phyloP scores from a whole-genome alignment of 2,888 invertebrate species.

The Drosophila acutilabella region DNA sequence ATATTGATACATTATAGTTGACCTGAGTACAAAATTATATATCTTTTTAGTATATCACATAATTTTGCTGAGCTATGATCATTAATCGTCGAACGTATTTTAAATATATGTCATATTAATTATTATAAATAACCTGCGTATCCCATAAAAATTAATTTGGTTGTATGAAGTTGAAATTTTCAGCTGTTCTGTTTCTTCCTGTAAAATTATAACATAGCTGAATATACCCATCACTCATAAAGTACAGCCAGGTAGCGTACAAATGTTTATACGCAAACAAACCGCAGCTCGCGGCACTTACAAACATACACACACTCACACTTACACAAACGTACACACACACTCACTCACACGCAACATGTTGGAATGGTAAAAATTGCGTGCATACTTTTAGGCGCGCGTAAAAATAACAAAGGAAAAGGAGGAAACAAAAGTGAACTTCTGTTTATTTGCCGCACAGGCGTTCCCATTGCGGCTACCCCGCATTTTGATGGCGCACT shows the following conservation, averaged over 20 bases:
- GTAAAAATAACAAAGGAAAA: conserved; percentile 40
- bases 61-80: too few species aligned
- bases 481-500: conserved; percentile 65
- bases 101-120: too few species aligned
- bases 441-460: conserved; percentile 46
- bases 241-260: conserved; percentile 41
- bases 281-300: conserved; percentile 45
- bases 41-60: too few species aligned
- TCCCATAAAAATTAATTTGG: too few species aligned
- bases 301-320: conserved; percentile 20
- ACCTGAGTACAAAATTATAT: too few species aligned
- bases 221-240: neutral
- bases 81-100: too few species aligned
- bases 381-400: conserved; percentile 75
- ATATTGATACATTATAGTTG: too few species aligned
- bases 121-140: too few species aligned
- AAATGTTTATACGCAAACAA: conserved; percentile 73
- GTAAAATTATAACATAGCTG: neutral
- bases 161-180: too few species aligned
- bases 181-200: too few species aligned
- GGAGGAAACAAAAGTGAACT: conserved; percentile 31
- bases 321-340: conserved; percentile 21
- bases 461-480: conserved; percentile 34
- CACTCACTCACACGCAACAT: conserved; percentile 19
- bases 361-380: conserved; percentile 68